phyloP scores from a whole-genome alignment of 2,888 invertebrate species.

The Agriopis marginaria region DNA sequence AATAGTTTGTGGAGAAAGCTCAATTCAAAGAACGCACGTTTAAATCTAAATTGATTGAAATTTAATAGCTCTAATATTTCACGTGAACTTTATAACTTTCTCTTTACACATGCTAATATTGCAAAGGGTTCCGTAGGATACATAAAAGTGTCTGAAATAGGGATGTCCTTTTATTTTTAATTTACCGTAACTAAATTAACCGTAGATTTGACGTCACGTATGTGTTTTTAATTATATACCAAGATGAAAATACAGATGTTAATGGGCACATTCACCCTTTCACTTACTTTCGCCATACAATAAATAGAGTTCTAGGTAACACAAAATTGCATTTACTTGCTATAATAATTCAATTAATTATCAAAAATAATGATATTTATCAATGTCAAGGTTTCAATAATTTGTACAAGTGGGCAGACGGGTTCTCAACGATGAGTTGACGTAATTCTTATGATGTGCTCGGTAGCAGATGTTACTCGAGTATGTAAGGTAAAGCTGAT shows the following conservation, averaged over 20 bases:
- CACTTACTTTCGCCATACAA: background rate
- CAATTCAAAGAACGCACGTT: constrained; percentile 28
- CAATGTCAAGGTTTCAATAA: constrained; percentile 38
- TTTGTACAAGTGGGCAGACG: constrained; percentile 50
- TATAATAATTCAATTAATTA: constrained; percentile 16
- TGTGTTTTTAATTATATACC: background rate
- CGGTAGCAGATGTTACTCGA: background rate
- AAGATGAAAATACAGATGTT: background rate
- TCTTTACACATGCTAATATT: constrained; percentile 16
- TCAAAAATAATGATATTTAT: constrained; percentile 17
- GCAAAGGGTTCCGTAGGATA: constrained; percentile 23
- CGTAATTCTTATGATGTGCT: constrained; percentile 32
- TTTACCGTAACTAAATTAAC: no score
- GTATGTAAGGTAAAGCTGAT: no score
- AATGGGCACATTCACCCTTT: constrained; percentile 13
- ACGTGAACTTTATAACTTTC: constrained; percentile 29
- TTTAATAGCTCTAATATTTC: constrained; percentile 36
- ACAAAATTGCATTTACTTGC: constrained; percentile 9
- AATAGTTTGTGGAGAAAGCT: constrained; percentile 24
- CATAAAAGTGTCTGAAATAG: background rate
- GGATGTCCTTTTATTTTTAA: background rate
- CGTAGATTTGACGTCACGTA: background rate
- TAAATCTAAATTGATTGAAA: constrained; percentile 31
- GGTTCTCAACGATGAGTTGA: constrained; percentile 42
- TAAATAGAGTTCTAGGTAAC: background rate